Percentiles rank a stretch among this genome's conserved stretches.
phyloP scores from a whole-genome alignment of 2,113 vertebrate genomes.

The Stigmatopora argus region DNA sequence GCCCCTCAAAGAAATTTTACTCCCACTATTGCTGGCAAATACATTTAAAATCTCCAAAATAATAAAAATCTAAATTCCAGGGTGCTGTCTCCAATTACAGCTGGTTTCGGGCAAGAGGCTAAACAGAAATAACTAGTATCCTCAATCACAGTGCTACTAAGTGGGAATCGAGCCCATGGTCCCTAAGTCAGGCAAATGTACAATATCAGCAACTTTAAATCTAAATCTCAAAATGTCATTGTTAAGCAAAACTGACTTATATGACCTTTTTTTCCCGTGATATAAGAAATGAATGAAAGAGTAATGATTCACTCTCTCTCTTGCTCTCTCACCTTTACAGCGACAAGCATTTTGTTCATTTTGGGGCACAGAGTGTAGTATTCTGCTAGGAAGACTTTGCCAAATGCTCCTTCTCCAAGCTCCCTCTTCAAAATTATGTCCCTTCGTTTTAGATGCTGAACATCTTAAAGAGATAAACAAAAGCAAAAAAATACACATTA shows the following conservation, averaged over 20 bases:
- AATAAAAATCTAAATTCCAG: neutral
- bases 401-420: constrained; percentile 55
- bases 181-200: neutral
- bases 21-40: neutral
- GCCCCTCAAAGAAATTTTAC: neutral
- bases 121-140: too few species aligned
- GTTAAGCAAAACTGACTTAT: neutral
- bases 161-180: too few species aligned
- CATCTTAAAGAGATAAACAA: constrained; percentile 32
- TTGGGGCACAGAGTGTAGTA: constrained; percentile 93
- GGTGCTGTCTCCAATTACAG: too few species aligned
- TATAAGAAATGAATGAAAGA: neutral
- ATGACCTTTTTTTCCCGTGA: neutral
- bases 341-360: constrained; percentile 96
- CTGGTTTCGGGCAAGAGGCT: too few species aligned
- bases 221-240: neutral
- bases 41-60: neutral
- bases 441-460: constrained; percentile 51
- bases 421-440: constrained; percentile 53
- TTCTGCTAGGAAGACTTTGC: constrained; percentile 91
- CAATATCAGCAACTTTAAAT: neutral
- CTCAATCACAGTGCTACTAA: too few species aligned
- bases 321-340: constrained; percentile 83
- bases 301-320: neutral
- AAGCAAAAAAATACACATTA: neutral